Evolutionary conservation across 2,113 vertebrate species (phyloP).

Genomic region (Mesitornis unicolor): DNA sequence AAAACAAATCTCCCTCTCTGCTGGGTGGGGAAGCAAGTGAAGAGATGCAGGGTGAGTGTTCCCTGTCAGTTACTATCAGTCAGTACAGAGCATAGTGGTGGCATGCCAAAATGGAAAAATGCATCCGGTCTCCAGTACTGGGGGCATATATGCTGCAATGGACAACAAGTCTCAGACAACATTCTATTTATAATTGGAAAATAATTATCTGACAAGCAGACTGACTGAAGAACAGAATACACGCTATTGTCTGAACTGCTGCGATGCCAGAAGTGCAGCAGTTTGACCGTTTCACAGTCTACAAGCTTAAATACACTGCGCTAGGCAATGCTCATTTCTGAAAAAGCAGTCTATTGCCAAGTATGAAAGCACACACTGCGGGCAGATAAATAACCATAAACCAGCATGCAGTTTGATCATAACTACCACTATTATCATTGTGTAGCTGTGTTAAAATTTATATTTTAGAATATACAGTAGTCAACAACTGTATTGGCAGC

Average conservation of each 20-base stretch:
- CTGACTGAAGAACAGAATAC: background rate
- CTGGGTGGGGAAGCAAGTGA: background rate
- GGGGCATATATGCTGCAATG: background rate
- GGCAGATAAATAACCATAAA: slow-evolving; percentile 45
- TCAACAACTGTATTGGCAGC: background rate
- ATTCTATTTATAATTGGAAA: background rate
- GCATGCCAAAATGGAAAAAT: background rate
- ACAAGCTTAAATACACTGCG: background rate
- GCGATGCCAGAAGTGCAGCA: background rate
- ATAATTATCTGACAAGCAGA: background rate
- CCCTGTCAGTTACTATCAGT: fast-evolving
- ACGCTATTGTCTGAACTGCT: background rate
- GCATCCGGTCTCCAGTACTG: background rate
- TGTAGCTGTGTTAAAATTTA: slow-evolving; percentile 1
- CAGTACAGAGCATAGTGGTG: background rate
- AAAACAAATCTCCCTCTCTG: background rate
- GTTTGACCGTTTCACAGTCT: background rate
- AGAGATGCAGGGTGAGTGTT: background rate
- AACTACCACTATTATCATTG: slow-evolving; percentile 1
- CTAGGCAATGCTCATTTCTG: background rate
- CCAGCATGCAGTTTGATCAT: background rate
- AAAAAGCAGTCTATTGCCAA: background rate
- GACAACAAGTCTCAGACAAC: background rate
- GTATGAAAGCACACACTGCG: slow-evolving; percentile 11
- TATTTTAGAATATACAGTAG: background rate